Evolutionary conservation across 2,113 vertebrate genomes (phyloP).

Genomic region (Toxotes jaculatrix): DNA sequence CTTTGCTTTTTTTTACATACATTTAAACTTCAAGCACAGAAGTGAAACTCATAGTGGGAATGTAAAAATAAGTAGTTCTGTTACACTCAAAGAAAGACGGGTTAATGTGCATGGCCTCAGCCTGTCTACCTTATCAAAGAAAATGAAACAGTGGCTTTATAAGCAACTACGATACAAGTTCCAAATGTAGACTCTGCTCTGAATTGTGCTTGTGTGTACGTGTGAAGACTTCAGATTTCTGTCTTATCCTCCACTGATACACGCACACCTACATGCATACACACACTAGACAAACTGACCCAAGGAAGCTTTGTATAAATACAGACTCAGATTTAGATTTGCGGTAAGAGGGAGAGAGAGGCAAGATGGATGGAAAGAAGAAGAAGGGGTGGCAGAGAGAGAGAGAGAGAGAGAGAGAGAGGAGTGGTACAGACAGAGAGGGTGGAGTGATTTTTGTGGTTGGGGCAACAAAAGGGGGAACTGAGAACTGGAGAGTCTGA

Average conservation of each 20-base stretch:
- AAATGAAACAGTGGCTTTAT: slow-evolving; percentile 18
- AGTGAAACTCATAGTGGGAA: neutral
- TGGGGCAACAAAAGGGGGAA: slow-evolving; percentile 81
- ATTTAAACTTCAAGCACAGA: neutral
- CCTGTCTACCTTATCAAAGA: slow-evolving; percentile 1
- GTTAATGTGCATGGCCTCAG: neutral
- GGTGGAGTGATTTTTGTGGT: slow-evolving; percentile 80
- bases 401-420: slow-evolving; percentile 39
- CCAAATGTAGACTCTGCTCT: slow-evolving; percentile 35
- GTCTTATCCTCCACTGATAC: slow-evolving; percentile 30
- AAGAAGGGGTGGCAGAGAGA: slow-evolving; percentile 48
- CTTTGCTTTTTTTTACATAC: neutral
- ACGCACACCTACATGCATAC: slow-evolving; percentile 17
- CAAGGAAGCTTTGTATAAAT: slow-evolving; percentile 74
- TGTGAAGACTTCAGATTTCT: slow-evolving; percentile 8
- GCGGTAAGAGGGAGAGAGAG: slow-evolving; percentile 64
- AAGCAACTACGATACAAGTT: neutral
- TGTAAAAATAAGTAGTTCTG: neutral
- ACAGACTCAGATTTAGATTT: slow-evolving; percentile 79
- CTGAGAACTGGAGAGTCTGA: slow-evolving; percentile 62
- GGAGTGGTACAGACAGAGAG: slow-evolving; percentile 61
- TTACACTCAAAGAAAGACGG: neutral
- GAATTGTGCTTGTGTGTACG: neutral
- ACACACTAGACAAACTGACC: slow-evolving; percentile 47
- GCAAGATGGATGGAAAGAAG: slow-evolving; percentile 61